phyloP scores from a whole-genome alignment of 2,888 invertebrate genomes.

The Atherix ibis region DNA sequence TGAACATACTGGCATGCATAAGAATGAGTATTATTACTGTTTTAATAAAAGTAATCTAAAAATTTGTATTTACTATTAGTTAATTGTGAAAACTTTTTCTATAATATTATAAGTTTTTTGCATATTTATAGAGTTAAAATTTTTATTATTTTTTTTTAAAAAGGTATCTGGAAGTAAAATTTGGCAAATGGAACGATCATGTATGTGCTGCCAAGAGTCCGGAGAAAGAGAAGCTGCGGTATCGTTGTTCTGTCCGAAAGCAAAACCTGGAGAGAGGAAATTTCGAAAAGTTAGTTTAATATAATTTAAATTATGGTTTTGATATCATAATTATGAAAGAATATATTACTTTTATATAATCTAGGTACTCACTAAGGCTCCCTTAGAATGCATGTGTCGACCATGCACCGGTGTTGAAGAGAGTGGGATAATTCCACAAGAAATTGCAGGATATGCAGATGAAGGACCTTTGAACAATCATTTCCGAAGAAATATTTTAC shows the following conservation, averaged over 20 bases:
- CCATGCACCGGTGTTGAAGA: constrained; percentile 83
- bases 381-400: constrained; percentile 85
- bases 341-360: constrained; percentile 11
- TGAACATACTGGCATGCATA: no score
- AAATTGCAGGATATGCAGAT: constrained; percentile 72
- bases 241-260: constrained; percentile 76
- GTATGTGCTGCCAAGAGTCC: constrained; percentile 91
- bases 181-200: constrained; percentile 91
- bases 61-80: no score
- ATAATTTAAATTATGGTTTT: no score
- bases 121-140: no score
- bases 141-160: constrained; percentile 2
- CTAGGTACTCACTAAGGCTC: constrained; percentile 81
- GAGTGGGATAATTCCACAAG: constrained; percentile 74
- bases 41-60: no score
- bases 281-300: constrained; percentile 52
- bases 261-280: constrained; percentile 69
- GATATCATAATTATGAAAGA: no score
- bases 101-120: no score
- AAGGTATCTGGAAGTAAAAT: constrained; percentile 89
- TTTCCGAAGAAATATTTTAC: constrained; percentile 51
- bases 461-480: constrained; percentile 68
- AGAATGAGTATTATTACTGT: no score
- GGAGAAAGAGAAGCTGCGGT: constrained; percentile 83
- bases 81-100: no score